A percentile compares a stretch with the other conserved stretches of the same genome.
Evolutionary conservation across 2,113 vertebrate species (phyloP).

Genomic region (Trinectes maculatus): DNA sequence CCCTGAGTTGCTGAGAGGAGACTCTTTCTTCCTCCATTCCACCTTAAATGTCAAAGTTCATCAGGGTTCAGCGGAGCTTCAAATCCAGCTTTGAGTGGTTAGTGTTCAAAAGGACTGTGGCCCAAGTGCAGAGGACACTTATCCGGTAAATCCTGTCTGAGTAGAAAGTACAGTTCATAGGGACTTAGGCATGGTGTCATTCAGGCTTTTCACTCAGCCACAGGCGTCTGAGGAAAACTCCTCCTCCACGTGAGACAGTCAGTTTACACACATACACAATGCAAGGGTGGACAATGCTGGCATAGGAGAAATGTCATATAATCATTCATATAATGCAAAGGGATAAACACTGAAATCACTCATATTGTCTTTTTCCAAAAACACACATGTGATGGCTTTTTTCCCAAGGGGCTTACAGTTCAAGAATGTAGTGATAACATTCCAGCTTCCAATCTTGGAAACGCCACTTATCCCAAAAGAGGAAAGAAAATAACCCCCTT

Average conservation of each 20-base stretch:
- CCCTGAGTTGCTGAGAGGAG: not conserved
- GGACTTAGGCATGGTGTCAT: constrained; percentile 55
- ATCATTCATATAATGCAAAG: constrained; percentile 15
- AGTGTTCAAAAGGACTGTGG: constrained; percentile 62
- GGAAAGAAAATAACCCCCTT: not conserved
- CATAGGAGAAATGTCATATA: constrained; percentile 7
- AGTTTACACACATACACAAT: not conserved
- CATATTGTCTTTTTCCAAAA: constrained; percentile 17
- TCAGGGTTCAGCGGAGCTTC: constrained; percentile 60
- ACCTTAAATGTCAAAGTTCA: constrained; percentile 70
- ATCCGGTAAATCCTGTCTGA: constrained; percentile 78
- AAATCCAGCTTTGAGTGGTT: constrained; percentile 77
- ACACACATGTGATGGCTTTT: not conserved
- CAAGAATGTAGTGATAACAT: not conserved
- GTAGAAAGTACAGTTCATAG: constrained; percentile 67
- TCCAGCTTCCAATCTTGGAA: not conserved
- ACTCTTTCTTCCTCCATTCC: constrained; percentile 10
- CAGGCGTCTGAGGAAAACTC: constrained; percentile 35
- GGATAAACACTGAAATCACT: constrained; percentile 37
- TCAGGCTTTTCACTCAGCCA: constrained; percentile 7
- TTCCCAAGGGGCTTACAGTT: not conserved
- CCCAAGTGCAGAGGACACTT: constrained; percentile 70
- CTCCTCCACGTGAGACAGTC: not conserved
- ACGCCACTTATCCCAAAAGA: not conserved
- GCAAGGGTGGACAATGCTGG: not conserved